Evolutionary conservation across 2,888 invertebrate species (phyloP), one percentile per base, ranked within the genome.

Genomic region (Phymatocera aterrima): DNA sequence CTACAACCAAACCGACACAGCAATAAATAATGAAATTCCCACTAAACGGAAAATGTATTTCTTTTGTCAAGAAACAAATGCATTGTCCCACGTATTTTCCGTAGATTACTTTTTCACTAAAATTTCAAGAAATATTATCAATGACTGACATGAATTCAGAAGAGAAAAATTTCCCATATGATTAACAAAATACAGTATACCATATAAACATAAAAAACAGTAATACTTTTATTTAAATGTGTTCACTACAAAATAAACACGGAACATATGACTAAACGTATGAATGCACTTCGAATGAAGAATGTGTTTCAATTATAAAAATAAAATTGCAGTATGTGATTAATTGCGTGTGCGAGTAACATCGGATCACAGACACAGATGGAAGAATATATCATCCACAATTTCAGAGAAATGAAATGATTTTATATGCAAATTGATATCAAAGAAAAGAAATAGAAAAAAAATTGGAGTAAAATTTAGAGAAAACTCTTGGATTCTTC

Each of bases 21-120:
- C 40, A 72, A 72, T 28, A 34, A 51, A 72, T 48, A 31, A 72
- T 34, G 21, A 34, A 51, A 72, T 72, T 37, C 43, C 72, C 12
- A 31, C 18, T 48, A 18, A 21, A 15, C 37, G 43, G 31, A 10
- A 34, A 51, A 43, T 31, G 31, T 51, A 72, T 51, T 5, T 34
- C 8, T 34, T 48, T 31, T 34, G 18, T 51, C 40, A 51, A 21
- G 34, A 48, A 31, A 68, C 24, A 43, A 68, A 68, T 46, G 15
- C 43, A 68, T 46, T 68, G 46, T 43, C 43, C 46, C 37, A 64
- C 6, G 24, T 24, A 15, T 24, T 1, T 68, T 68, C n/a, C 0
- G 24, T 24, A 46, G 28, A 28, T 24, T 46, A 15, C 1, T 43
- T 28, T 15, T 68, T 5, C 3, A 43, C 34, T 31, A 64, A 31